Evolutionary conservation across 2,113 vertebrate species (phyloP).

Genomic region (Equus przewalskii): DNA sequence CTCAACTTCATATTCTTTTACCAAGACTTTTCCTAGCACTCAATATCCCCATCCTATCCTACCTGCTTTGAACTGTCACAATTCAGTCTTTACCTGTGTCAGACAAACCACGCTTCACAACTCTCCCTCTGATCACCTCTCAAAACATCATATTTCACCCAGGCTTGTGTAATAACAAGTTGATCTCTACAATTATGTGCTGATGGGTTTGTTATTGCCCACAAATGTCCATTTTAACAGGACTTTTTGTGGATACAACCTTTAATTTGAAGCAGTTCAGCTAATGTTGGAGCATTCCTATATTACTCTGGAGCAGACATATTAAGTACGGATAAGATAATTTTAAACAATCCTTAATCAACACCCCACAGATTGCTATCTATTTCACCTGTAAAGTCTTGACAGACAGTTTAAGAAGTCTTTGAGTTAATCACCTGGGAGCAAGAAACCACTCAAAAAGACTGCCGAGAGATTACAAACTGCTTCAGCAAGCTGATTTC

Average conservation of each 20-base stretch:
- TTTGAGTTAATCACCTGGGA: constrained; percentile 32
- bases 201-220: not conserved
- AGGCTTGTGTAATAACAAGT: not conserved
- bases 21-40: not conserved
- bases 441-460: not conserved
- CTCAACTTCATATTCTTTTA: not conserved
- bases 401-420: not conserved
- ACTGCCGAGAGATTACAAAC: constrained; percentile 36
- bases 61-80: not conserved
- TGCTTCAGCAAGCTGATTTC: not conserved
- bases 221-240: not conserved
- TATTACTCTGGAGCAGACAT: not conserved
- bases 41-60: not conserved
- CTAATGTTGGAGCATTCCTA: not conserved
- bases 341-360: not conserved
- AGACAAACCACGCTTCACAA: not conserved
- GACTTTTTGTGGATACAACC: not conserved
- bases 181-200: not conserved
- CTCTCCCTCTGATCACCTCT: not conserved
- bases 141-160: not conserved
- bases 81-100: not conserved
- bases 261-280: constrained; percentile 16
- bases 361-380: not conserved
- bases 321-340: not conserved
- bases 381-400: constrained; percentile 10